These are phyloP conservation scores for Myxocyprinus asiaticus DNA, from an alignment of 2,113 vertebrate species.

Conservation along the genomic window DNA sequence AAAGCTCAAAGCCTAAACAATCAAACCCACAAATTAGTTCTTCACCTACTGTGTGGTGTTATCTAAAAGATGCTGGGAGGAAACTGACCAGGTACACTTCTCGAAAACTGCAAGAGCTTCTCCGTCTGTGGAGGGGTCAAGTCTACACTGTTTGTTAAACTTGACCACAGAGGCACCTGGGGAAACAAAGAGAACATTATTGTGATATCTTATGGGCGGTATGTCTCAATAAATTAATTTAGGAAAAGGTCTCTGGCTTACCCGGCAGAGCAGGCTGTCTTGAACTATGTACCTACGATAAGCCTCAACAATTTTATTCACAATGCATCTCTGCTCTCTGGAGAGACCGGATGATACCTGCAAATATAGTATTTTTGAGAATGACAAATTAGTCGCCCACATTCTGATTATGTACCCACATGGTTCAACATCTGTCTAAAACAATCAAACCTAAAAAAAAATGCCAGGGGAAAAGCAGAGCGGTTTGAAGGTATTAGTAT, in stretches of 20 bases:
- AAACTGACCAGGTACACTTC: conserved; percentile 78
- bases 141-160: conserved; percentile 76
- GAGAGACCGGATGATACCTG: conserved; percentile 73
- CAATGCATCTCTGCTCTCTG: conserved; percentile 79
- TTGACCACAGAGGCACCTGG: conserved; percentile 81
- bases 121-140: conserved; percentile 75
- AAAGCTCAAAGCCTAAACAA: conserved; percentile 85
- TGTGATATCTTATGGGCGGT: no score
- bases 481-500: not conserved
- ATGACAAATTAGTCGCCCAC: no score
- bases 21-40: conserved; percentile 20
- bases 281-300: conserved; percentile 81
- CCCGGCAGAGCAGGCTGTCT: conserved; percentile 78
- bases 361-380: conserved; percentile 56
- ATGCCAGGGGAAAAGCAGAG: no score
- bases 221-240: not conserved
- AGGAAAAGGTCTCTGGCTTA: conserved; percentile 54
- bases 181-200: conserved; percentile 20
- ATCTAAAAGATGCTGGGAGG: not conserved
- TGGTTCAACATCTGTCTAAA: no score
- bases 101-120: conserved; percentile 84
- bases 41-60: not conserved
- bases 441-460: no score
- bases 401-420: no score
- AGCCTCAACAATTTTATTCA: conserved; percentile 85